phyloP scores from a whole-genome alignment of 92 coral and sea anemone species.

The Nematostella vectensis region DNA sequence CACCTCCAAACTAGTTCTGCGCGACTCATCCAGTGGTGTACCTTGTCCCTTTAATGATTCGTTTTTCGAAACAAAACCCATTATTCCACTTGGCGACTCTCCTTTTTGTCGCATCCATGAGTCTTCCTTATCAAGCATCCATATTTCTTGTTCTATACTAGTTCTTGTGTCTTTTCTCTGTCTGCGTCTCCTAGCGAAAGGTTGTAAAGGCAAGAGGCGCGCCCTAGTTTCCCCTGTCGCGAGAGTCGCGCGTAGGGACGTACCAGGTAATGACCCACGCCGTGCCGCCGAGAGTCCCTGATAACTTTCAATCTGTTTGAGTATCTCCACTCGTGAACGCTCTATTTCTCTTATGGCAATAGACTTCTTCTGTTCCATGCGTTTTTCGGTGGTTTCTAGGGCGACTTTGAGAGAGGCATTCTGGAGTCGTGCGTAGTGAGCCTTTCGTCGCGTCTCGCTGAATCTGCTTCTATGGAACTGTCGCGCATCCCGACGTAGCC shows the following conservation, averaged over 20 bases:
- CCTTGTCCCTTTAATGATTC: no score
- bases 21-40: no score
- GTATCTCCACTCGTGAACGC: conserved; percentile 15
- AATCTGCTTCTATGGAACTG: conserved; percentile 60
- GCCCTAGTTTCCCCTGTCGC: background rate
- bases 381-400: conserved; percentile 24
- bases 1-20: no score
- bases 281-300: background rate
- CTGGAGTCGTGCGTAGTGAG: conserved; percentile 50
- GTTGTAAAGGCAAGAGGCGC: background rate
- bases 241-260: background rate
- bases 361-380: conserved; percentile 38
- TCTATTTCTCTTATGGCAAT: conserved; percentile 38
- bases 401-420: conserved; percentile 51
- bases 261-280: conserved; percentile 7
- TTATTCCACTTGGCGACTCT: no score
- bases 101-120: conserved; percentile 13
- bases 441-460: conserved; percentile 45
- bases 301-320: conserved; percentile 17
- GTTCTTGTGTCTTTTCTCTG: background rate
- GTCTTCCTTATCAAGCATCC: conserved; percentile 2
- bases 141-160: background rate
- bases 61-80: no score
- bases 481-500: conserved; percentile 63
- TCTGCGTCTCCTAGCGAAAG: background rate